Conservation (phyloP, 2,113 vertebrate genomes). For the Uropsilus gracilis region DNA sequence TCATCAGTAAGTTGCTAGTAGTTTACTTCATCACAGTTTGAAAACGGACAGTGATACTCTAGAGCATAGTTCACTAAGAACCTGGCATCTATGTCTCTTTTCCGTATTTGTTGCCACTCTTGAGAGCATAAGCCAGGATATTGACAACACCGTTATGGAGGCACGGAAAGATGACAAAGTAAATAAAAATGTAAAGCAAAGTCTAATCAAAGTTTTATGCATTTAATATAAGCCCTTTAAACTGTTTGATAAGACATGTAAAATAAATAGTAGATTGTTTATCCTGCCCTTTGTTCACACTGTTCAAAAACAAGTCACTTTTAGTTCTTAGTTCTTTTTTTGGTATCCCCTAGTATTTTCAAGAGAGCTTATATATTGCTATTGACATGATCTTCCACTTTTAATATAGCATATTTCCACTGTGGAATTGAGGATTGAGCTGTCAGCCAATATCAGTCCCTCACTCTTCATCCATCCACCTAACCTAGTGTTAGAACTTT, state of each 20-base stretch:
- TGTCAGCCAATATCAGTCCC: background rate
- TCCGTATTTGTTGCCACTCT: no score
- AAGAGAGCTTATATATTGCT: background rate
- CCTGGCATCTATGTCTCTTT: no score
- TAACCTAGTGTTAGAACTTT: background rate
- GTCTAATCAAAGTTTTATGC: background rate
- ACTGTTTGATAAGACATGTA: background rate
- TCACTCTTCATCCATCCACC: background rate
- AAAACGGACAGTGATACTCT: no score
- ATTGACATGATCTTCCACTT: background rate
- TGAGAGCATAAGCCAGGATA: no score
- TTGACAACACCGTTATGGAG: no score
- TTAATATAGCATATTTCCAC: background rate
- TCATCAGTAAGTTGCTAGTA: conserved; percentile 99
- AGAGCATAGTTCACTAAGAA: no score
- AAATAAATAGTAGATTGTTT: background rate
- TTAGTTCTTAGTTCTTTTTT: background rate
- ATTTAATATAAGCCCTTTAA: background rate
- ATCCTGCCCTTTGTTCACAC: background rate
- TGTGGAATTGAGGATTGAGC: background rate
- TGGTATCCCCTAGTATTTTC: background rate
- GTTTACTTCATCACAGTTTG: no score
- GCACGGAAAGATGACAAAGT: background rate
- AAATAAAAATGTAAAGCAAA: background rate
- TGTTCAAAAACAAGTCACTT: background rate